Conservation (phyloP, 2,888 invertebrate genomes). For the Gymnoscelis rufifasciata region DNA sequence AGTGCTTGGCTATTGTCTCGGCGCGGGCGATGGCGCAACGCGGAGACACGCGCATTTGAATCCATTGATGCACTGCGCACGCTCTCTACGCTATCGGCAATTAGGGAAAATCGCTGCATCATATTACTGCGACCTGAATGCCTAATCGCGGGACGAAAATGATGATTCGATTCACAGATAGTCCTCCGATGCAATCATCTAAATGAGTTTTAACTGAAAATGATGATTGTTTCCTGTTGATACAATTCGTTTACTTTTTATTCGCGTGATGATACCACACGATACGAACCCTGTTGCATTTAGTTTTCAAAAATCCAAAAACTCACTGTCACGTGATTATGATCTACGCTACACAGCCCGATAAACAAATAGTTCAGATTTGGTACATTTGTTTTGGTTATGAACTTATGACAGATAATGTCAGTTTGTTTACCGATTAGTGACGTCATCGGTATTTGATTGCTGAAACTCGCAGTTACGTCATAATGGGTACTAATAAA, state of each 20-base stretch:
- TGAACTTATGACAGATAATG: no score
- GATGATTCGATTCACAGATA: slow-evolving; percentile 62
- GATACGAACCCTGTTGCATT: no score
- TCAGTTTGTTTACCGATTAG: no score
- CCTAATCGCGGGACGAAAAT: slow-evolving; percentile 67
- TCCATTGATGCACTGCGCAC: slow-evolving; percentile 68
- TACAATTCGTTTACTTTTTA: slow-evolving; percentile 50
- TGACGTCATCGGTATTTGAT: no score
- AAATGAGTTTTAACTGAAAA: slow-evolving; percentile 59
- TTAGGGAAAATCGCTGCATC: slow-evolving; percentile 58
- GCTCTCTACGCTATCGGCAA: slow-evolving; percentile 39
- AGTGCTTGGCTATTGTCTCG: slow-evolving; percentile 57
- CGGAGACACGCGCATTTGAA: slow-evolving; percentile 72
- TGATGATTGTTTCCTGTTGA: slow-evolving; percentile 69
- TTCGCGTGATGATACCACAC: slow-evolving; percentile 46
- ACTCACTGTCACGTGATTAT: no score
- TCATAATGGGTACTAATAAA: no score
- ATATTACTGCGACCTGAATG: slow-evolving; percentile 62
- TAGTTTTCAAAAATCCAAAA: no score
- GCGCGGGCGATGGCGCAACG: slow-evolving; percentile 54
- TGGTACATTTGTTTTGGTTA: no score
- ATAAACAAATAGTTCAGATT: no score
- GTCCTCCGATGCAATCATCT: slow-evolving; percentile 60
- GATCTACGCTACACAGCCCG: no score
- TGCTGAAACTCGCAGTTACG: no score